Conservation (phyloP, 2,888 invertebrate genomes). For the Caenorhabditis macrosperma region DNA sequence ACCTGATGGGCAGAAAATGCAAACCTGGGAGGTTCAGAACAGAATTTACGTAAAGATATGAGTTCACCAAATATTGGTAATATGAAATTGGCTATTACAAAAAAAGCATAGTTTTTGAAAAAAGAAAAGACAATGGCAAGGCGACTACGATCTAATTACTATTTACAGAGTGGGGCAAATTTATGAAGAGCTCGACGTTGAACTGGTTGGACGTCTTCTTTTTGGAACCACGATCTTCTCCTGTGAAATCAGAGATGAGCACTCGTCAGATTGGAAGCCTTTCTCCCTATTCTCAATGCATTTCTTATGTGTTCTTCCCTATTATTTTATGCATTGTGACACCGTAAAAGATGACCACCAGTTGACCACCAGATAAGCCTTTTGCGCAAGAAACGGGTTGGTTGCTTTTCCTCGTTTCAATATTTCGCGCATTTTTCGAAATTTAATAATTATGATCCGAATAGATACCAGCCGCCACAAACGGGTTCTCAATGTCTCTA, state of each 20-base stretch:
- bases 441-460: conserved; percentile 13
- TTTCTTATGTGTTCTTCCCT: conserved; percentile 22
- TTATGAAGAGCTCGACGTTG: conserved; percentile 52
- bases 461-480: conserved; percentile 7
- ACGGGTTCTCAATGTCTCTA: background rate
- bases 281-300: conserved; percentile 14
- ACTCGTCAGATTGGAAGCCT: too few species aligned
- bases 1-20: conserved; percentile 29
- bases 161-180: conserved; percentile 11
- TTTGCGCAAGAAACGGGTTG: conserved; percentile 42
- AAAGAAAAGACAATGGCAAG: conserved; percentile 25
- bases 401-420: conserved; percentile 14
- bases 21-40: conserved; percentile 37
- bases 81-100: conserved; percentile 40
- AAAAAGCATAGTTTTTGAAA: background rate
- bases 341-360: conserved; percentile 9
- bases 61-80: conserved; percentile 50
- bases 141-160: conserved; percentile 19
- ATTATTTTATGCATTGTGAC: conserved; percentile 12
- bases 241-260: conserved; percentile 27
- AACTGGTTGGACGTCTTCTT: conserved; percentile 53
- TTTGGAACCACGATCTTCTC: conserved; percentile 56
- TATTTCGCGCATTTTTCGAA: conserved; percentile 41
- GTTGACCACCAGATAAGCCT: conserved; percentile 8
- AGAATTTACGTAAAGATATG: conserved; percentile 45